A percentile compares a stretch with the other conserved stretches of the same genome.
Evolutionary conservation across 2,797 vertebrate genomes (phyloP).

Genomic region (Gobionotothen gibberifrons): DNA sequence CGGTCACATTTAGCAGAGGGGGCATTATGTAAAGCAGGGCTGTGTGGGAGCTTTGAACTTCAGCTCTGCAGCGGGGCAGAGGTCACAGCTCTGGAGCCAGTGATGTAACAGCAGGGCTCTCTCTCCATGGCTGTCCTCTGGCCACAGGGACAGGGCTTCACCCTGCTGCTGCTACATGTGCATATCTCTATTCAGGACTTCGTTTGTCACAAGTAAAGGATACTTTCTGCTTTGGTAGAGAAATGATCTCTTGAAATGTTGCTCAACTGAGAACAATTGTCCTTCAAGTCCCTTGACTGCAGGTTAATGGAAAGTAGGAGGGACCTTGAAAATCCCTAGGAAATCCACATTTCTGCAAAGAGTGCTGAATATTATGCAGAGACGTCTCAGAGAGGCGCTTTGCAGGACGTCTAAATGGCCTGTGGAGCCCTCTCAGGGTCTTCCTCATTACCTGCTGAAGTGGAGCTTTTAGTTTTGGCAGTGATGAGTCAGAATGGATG

Average conservation of each 20-base stretch:
- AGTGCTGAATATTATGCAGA: constrained; percentile 69
- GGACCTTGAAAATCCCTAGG: constrained; percentile 62
- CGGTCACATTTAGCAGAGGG: constrained; percentile 26
- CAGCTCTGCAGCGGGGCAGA: constrained; percentile 41
- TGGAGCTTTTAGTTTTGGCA: constrained; percentile 59
- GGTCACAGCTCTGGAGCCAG: constrained; percentile 52
- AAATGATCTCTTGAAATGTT: constrained; percentile 42
- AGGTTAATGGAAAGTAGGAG: constrained; percentile 40
- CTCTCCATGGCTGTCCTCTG: constrained; percentile 56
- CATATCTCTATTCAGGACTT: not conserved
- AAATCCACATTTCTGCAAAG: constrained; percentile 70
- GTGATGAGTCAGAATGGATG: constrained; percentile 69
- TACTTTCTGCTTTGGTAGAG: constrained; percentile 46
- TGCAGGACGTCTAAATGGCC: constrained; percentile 36
- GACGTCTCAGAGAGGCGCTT: constrained; percentile 34
- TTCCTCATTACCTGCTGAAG: constrained; percentile 69
- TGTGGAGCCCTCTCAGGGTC: constrained; percentile 56
- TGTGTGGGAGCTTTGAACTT: constrained; percentile 27
- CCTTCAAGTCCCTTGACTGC: constrained; percentile 51
- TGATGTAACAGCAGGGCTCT: constrained; percentile 61
- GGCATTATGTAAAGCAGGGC: constrained; percentile 50
- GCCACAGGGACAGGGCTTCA: constrained; percentile 41
- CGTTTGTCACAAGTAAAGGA: constrained; percentile 4
- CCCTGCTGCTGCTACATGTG: not conserved
- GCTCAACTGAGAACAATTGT: constrained; percentile 35